A percentile compares a stretch with the other conserved stretches of the same genome.
These are phyloP conservation scores for Octopus bimaculoides DNA, from an alignment of 1,140 invertebrate genomes.

Conservation along the genomic window DNA sequence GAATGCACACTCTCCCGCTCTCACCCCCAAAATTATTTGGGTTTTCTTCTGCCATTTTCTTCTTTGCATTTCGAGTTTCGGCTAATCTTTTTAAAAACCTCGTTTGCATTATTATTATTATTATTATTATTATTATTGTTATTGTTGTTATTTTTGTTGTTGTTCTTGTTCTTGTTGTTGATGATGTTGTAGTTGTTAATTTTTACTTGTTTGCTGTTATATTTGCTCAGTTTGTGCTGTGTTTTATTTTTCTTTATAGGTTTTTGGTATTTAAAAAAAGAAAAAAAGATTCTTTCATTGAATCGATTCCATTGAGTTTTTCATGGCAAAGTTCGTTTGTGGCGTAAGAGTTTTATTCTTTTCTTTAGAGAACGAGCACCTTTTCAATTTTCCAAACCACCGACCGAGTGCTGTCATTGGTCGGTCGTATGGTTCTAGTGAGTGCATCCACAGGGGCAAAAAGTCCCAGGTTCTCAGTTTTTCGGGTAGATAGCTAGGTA, in stretches of 20 bases:
- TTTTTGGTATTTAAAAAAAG: neutral
- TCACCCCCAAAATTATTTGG: neutral
- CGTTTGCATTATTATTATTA: neutral
- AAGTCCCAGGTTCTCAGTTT: constrained; percentile 59
- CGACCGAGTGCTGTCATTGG: constrained; percentile 20
- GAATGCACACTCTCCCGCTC: neutral
- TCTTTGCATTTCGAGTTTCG: neutral
- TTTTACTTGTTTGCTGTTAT: neutral
- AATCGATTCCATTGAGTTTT: neutral
- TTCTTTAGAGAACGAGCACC: neutral
- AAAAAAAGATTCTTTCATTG: neutral
- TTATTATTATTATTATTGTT: neutral
- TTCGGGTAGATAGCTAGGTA: constrained; percentile 53
- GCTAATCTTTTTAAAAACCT: neutral
- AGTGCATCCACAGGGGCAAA: constrained; percentile 55
- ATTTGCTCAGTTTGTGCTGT: neutral
- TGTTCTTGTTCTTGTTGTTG: neutral
- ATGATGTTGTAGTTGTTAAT: neutral
- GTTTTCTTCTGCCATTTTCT: neutral
- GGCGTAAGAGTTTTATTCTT: neutral
- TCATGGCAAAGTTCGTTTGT: neutral
- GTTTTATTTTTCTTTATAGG: neutral
- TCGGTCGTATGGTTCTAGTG: constrained; percentile 55
- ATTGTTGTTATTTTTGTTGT: neutral
- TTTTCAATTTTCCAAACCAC: neutral